These are phyloP conservation scores for Pteronotus mesoamericanus DNA, from an alignment of 2,797 vertebrate genomes.

Conservation along the genomic window DNA sequence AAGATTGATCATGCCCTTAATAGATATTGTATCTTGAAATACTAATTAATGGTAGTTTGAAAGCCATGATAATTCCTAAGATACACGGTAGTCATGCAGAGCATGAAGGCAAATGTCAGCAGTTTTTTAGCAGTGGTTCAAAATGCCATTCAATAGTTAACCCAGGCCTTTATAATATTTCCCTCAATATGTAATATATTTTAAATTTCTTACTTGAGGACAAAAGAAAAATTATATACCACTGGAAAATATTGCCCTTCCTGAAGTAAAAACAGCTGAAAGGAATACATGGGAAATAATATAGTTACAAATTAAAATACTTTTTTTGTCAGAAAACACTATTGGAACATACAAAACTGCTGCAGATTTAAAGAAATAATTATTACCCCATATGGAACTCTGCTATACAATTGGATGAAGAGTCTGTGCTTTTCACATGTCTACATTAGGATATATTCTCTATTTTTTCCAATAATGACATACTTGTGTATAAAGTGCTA, in stretches of 20 bases:
- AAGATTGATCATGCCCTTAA: background rate
- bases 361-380: background rate
- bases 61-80: background rate
- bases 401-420: background rate
- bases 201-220: background rate
- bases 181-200: background rate
- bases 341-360: background rate
- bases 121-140: background rate
- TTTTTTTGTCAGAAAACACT: slow-evolving; percentile 14
- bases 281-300: background rate
- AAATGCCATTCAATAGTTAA: background rate
- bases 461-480: background rate
- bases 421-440: background rate
- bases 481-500: background rate
- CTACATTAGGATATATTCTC: background rate
- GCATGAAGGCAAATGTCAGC: background rate
- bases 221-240: background rate
- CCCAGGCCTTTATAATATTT: background rate
- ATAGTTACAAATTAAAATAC: background rate
- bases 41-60: background rate
- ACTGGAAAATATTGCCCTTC: background rate
- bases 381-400: background rate
- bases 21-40: background rate
- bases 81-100: background rate
- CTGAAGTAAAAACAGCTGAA: background rate